phyloP scores from a whole-genome alignment of 2,888 invertebrate species.

The Idaea straminata region DNA sequence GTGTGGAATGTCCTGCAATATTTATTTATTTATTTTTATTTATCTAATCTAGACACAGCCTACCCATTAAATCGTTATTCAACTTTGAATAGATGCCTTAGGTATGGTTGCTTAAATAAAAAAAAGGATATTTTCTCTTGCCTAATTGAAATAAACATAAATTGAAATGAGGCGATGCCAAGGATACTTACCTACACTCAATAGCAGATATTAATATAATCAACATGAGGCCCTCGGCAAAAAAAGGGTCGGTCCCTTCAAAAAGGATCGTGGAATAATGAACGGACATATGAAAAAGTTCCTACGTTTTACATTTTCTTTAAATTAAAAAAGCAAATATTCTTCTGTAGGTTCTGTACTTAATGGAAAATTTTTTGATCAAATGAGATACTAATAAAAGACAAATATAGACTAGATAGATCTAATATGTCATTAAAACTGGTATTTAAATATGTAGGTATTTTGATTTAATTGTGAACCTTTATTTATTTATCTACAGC shows the following conservation, averaged over 20 bases:
- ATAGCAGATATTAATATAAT: slow-evolving; percentile 13
- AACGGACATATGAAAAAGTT: slow-evolving; percentile 27
- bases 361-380: slow-evolving; percentile 3
- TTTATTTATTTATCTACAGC: too few species aligned
- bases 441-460: too few species aligned
- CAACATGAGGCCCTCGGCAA: slow-evolving; percentile 17
- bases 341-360: slow-evolving; percentile 8
- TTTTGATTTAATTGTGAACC: too few species aligned
- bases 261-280: slow-evolving; percentile 30
- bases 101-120: neutral
- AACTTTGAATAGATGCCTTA: too few species aligned
- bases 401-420: neutral
- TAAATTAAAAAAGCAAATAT: slow-evolving; percentile 10
- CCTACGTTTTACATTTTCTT: slow-evolving; percentile 35
- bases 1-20: too few species aligned
- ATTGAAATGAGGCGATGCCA: neutral
- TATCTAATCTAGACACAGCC: too few species aligned
- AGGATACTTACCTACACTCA: slow-evolving; percentile 11
- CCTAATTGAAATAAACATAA: neutral
- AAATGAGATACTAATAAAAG: neutral
- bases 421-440: neutral
- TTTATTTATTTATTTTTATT: too few species aligned
- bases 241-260: slow-evolving; percentile 37
- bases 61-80: too few species aligned
- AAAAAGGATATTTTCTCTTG: neutral